A percentile compares a stretch with the other conserved stretches of the same genome.
phyloP scores from a whole-genome alignment of 1,140 invertebrate genomes.

The Cryptotermes secundus region DNA sequence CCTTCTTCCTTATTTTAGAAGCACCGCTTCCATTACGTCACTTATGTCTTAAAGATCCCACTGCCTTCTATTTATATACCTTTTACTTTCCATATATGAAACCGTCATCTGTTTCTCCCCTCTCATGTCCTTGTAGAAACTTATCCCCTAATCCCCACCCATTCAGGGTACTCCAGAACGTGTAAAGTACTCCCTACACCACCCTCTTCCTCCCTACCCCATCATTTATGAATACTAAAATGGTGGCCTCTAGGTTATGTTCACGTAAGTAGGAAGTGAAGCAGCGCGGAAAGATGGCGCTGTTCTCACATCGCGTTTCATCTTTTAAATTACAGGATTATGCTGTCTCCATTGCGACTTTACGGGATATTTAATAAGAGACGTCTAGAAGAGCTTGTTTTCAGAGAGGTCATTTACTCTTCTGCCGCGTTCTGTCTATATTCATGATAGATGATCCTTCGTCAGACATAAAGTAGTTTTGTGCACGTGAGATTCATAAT shows the following conservation, averaged over 20 bases:
- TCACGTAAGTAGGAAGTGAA: neutral
- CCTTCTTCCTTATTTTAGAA: too few species aligned
- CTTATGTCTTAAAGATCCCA: neutral
- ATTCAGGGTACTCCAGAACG: neutral
- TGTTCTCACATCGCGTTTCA: too few species aligned
- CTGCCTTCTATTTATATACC: neutral
- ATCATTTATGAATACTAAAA: constrained; percentile 1
- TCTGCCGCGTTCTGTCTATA: too few species aligned
- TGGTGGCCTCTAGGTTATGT: neutral
- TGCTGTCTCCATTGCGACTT: neutral
- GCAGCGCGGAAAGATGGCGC: too few species aligned
- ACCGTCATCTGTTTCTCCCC: neutral
- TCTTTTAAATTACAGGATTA: neutral
- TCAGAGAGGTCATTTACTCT: neutral
- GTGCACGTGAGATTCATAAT: too few species aligned
- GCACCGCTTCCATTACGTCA: neutral
- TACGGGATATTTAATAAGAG: neutral
- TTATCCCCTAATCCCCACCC: neutral
- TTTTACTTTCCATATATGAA: neutral
- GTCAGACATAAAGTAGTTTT: too few species aligned
- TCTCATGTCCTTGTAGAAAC: neutral
- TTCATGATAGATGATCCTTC: too few species aligned
- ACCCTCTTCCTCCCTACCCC: neutral
- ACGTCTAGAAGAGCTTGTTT: neutral
- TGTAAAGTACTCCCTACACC: neutral